Conservation (phyloP, 1,140 invertebrate species). For the Neodiprion pinetum region DNA sequence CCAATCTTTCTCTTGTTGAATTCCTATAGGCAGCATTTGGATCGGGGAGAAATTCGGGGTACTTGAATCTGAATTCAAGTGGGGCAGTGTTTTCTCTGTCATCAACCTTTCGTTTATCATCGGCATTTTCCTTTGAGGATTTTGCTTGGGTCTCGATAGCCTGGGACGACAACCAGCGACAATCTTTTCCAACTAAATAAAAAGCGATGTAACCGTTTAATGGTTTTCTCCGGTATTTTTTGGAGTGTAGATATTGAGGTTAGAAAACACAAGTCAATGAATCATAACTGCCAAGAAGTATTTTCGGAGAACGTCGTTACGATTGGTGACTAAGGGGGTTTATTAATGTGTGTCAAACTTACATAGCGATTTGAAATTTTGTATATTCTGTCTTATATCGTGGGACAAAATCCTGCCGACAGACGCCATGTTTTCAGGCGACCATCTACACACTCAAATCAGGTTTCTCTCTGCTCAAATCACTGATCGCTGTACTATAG, state of each 20-base stretch:
- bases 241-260: too few relatives aligned
- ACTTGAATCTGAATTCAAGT: constrained; percentile 76
- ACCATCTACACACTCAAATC: too few relatives aligned
- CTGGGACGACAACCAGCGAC: constrained; percentile 24
- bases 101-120: background rate
- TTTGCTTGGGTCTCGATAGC: constrained; percentile 1
- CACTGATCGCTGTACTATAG: too few relatives aligned
- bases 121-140: background rate
- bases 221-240: too few relatives aligned
- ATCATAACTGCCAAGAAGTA: background rate
- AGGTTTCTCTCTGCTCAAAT: too few relatives aligned
- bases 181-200: constrained; percentile 25
- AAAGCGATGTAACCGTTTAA: background rate
- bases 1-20: constrained; percentile 83
- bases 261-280: background rate
- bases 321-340: background rate
- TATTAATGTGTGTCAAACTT: background rate
- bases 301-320: background rate
- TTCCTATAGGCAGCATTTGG: constrained; percentile 82
- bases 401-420: constrained; percentile 23
- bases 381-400: constrained; percentile 20
- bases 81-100: constrained; percentile 39
- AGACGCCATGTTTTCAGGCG: constrained; percentile 23
- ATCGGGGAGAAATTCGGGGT: constrained; percentile 95
- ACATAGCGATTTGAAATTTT: constrained; percentile 22